Conservation (phyloP, 2,888 invertebrate species). For the Malacosoma neustria region DNA sequence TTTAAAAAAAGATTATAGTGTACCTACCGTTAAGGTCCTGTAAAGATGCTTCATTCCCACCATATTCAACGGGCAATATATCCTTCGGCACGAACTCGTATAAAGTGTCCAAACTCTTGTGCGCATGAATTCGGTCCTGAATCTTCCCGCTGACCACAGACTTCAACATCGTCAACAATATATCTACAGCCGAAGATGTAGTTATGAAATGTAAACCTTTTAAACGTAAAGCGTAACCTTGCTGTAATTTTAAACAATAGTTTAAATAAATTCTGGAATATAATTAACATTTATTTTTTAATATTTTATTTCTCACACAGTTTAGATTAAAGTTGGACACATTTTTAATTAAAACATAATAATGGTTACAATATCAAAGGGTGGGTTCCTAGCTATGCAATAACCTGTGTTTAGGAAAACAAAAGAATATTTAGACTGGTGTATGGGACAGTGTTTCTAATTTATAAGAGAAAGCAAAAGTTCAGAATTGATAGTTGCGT, state of each 20-base stretch:
- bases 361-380: not conserved
- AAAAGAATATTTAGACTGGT: too few species aligned
- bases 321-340: too few species aligned
- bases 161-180: constrained; percentile 8
- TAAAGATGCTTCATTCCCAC: constrained; percentile 8
- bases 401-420: too few species aligned
- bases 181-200: constrained; percentile 11
- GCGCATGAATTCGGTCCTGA: constrained; percentile 8
- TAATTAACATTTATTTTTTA: too few species aligned
- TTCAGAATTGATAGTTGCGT: too few species aligned
- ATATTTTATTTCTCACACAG: too few species aligned
- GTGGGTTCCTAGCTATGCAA: too few species aligned
- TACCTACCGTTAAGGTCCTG: constrained; percentile 7
- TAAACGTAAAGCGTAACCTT: constrained; percentile 13
- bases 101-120: constrained; percentile 9
- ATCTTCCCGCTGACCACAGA: constrained; percentile 12
- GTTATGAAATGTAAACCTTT: constrained; percentile 13
- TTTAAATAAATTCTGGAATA: too few species aligned
- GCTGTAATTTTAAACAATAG: constrained; percentile 7
- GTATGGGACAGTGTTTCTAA: too few species aligned
- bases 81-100: constrained; percentile 10
- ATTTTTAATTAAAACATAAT: too few species aligned
- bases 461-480: too few species aligned
- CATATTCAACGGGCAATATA: constrained; percentile 13
- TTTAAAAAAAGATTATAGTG: too few species aligned